Base-by-base conservation (phyloP, 2,113 vertebrate species). In the Zosterops borbonicus region DNA sequence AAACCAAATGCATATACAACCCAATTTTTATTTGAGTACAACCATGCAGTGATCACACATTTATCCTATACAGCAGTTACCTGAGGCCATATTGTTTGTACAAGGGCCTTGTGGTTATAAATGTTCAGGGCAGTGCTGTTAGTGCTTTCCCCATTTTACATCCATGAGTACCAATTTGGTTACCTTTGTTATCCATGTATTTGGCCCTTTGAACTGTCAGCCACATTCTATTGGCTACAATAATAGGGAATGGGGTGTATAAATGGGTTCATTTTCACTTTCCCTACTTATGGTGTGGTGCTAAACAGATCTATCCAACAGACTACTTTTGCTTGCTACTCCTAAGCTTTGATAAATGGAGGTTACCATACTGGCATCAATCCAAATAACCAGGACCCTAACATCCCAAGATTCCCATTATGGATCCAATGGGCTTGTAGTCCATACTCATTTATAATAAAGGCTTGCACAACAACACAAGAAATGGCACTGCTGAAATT, bases 141-240 rank as follows among this genome's bases (percentile, higher is more conserved):
- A 6, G 6, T 20, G 29, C 20, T 31, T 50, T 82, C 9, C 27
- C 12, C 20, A 28, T 64, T 84, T 73, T 33, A 47, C 11, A 77
- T n/a, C 33, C 60, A 41, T 6, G 15, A 69, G 27, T 27, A 46
- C 22, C 0, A 0, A 42, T 3, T 31, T 17, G 12, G 11, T 83
- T 69, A 83, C 29, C n/a, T 73, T 37, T 84, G 49, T 44, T 77
- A 31, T 41, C 44, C 14, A 11, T 16, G 31, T 4, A 37, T 50
- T 68, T 90, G 39, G 16, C 50, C 20, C 31, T 33, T 76, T 84
- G 63, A 87, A 55, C 7, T n/a, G 7, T 8, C 55, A 84, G 44
- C 22, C 22, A 41, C 25, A 37, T 21, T 60, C 49, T 42, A 5
- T 3, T 70, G 53, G 37, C 35, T 64, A 27, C 14, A 75, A 9